Percentiles rank a stretch among this genome's conserved stretches.
Conservation (phyloP, 2,888 invertebrate species). For the Dynastes tityus region DNA sequence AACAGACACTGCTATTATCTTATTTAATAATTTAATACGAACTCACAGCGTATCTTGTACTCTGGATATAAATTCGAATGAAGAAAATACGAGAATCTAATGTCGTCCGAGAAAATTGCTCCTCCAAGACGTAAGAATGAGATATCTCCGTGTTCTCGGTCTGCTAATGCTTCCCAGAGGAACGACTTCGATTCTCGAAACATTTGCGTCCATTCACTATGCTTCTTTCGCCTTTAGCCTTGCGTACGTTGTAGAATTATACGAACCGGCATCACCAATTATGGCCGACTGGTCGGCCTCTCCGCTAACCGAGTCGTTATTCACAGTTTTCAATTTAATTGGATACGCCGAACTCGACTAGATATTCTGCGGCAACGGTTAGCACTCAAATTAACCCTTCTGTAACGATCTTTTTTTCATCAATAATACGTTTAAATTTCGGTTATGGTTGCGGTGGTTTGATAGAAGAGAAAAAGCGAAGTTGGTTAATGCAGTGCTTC, state of each 20-base stretch:
- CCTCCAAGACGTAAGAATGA: constrained; percentile 53
- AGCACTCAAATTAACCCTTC: constrained; percentile 21
- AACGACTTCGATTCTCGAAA: constrained; percentile 53
- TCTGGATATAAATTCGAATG: constrained; percentile 38
- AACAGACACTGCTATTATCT: too few species aligned
- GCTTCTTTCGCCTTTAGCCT: background rate
- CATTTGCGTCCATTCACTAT: constrained; percentile 51
- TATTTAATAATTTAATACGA: too few species aligned
- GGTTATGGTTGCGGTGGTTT: background rate
- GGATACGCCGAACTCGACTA: constrained; percentile 36
- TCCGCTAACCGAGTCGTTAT: constrained; percentile 40
- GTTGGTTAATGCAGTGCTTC: too few species aligned
- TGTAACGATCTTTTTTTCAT: constrained; percentile 1
- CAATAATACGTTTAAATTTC: background rate
- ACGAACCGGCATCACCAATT: constrained; percentile 28
- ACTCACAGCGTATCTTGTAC: background rate
- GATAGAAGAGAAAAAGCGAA: background rate
- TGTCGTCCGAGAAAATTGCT: constrained; percentile 36
- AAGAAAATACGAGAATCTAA: constrained; percentile 42
- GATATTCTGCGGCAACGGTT: constrained; percentile 39
- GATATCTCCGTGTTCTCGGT: constrained; percentile 54
- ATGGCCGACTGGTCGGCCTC: constrained; percentile 2
- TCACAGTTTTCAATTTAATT: constrained; percentile 51
- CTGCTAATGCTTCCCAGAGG: constrained; percentile 54
- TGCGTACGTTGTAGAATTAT: background rate